Evolutionary conservation across 2,797 vertebrate species (phyloP).

Genomic region (Peromyscus attwateri): DNA sequence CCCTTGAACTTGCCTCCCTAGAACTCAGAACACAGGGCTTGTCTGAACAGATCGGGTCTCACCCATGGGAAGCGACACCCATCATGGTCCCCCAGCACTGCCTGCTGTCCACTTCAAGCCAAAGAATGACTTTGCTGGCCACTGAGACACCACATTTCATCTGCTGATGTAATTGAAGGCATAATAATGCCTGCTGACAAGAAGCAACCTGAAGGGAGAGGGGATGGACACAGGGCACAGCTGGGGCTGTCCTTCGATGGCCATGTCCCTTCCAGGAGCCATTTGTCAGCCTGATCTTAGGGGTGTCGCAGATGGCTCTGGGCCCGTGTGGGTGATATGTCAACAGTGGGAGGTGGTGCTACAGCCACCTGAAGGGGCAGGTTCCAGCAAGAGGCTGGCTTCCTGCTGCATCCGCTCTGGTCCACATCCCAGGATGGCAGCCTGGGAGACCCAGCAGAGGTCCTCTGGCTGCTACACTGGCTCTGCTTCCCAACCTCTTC

Average conservation of each 20-base stretch:
- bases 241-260: neutral
- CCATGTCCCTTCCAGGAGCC: neutral
- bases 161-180: conserved; percentile 75
- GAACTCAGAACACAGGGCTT: neutral
- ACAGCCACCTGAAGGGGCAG: no score
- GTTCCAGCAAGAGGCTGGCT: neutral
- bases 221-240: neutral
- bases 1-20: no score
- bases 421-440: neutral
- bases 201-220: neutral
- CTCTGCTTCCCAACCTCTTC: neutral
- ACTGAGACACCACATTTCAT: neutral
- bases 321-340: neutral
- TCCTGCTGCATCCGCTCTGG: neutral
- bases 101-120: neutral
- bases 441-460: neutral
- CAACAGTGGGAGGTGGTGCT: neutral
- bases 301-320: neutral
- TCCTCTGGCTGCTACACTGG: neutral
- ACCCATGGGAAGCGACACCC: neutral
- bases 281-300: neutral
- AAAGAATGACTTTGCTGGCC: neutral
- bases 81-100: neutral
- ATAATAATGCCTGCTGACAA: neutral
- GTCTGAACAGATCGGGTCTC: neutral